Base-by-base conservation (phyloP, 2,888 invertebrate genomes). In the Abscondita cerata region DNA sequence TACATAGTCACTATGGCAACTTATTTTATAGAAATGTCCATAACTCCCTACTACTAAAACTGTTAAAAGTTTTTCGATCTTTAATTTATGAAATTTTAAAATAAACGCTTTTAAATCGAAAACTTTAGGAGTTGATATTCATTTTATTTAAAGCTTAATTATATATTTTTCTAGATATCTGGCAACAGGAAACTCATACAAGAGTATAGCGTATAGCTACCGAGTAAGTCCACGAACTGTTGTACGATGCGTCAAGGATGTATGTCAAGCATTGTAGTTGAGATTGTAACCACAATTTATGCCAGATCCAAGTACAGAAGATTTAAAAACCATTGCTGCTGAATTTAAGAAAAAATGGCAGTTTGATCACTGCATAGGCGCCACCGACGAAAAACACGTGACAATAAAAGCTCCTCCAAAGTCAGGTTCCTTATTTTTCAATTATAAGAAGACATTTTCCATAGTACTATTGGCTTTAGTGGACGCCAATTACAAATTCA, bases 161-260 rank as follows among this genome's bases (percentile, higher is more conserved):
- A n/a, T n/a, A n/a, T n/a, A n/a, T 36, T 41, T 41, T 41, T 41
- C 15, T 41, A 41, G 41, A 12, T 41, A 41, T 41, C 4, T 41
- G 15, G 2, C 41, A 5, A n/a, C 36, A 5, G 36, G 11, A 9
- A 36, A 36, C 11, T 36, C 36, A 36, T 36, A 11, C 12, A 36
- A 36, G 36, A 36, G n/a, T 11, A 13, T 13, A 41, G 2, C 13
- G 15, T 41, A 41, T 15, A 41, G 15, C 15, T 41, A 41, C 13
- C 15, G 41, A 41, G 16, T 41, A 41, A 41, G 41, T 41, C 41
- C 2, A 41, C 16, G 41, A 41, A 41, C 15, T 9, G 41, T 41
- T 41, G 15, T 15, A 9, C 41, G 41, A 5, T 41, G 41, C 15
- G 41, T 2, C 41, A 41, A 41, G 5, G 41, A 15, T 13, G 41